Evolutionary conservation across 1,140 invertebrate species (phyloP), one percentile per base, ranked within the genome.

Genomic region (Danaus melanippus): DNA sequence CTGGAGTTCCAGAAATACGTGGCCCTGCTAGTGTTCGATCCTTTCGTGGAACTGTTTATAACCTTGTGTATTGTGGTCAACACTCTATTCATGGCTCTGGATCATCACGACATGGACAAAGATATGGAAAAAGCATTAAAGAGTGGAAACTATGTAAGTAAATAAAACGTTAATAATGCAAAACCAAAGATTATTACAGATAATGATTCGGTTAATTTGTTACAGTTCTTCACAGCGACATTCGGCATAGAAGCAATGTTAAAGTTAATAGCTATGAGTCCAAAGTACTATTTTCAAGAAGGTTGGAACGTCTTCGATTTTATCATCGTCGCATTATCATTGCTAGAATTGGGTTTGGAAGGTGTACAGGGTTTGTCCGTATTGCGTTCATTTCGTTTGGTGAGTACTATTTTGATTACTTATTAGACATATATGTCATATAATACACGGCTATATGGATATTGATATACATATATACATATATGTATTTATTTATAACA

Each of bases 271-370:
- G 97, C 97, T 5, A 96, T 98, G 93, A 98, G 96, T 87, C 97
- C 97, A 51, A 96, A 97, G 74, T 96, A 91, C 88, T 99, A 99
- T 88, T 98, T 99, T 90, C 95, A 97, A 92, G 97, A 98, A 86
- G 96, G 96, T 53, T 99, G 97, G 97, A 99, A 99, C 84, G 97
- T 98, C 69, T 99, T 99, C 88, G 97, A 99, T 89, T 98, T 98
- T 83, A 95, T 99, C 71, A 99, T 99, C 85, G 97, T 99, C 68
- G 92, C 95, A 40, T 91, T 99, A 60, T 99, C 97, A 62, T 89
- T 99, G 55, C 87, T 98, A 64, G 98, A 99, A 87, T 89, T 99
- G 69, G 93, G 94, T 61, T 89, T 99, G 46, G 96, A 97, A 88
- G 95, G 95, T 60, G 95, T 98, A 64, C 94, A 96, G 88, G 97